Evolutionary conservation across 2,797 vertebrate genomes (phyloP), one percentile per base, ranked within the genome.

Genomic region (Coregonus sp.): DNA sequence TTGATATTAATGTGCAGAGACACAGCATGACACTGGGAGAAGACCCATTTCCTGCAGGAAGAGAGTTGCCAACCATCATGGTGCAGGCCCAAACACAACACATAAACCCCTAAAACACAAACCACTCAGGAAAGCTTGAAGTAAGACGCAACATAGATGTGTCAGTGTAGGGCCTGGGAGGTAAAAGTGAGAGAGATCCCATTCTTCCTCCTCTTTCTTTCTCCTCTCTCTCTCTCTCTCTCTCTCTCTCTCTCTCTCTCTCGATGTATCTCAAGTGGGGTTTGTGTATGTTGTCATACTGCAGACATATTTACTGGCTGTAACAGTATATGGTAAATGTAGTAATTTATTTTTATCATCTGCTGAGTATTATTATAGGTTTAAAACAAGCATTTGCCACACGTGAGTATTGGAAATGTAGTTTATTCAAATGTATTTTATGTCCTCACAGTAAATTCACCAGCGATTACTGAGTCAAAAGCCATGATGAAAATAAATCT

Each of bases 361-460:
- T 16, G n/a, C 29, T 20, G 9, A 61, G 1, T 61, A 4, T 5
- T 81, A 71, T 40, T 82, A 68, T 59, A 81, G 14, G 66, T 72
- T 91, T 89, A 85, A 74, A 84, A 82, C 88, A 75, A 84, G 83
- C 87, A 80, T 50, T 59, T 85, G 31, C 83, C 82, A 81, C 87
- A 86, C 80, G 87, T 82, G 82, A 84, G 83, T 83, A 80, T 86
- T 89, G 80, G 81, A 92, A 91, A 92, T 86, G 83, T 86, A 71
- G 75, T 93, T 93, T 88, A 90, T 93, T 94, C 85, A 89, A 86
- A 84, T 87, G 82, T 81, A 80, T 88, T 86, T 82, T 81, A 54
- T 86, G 86, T 88, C 83, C 86, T 89, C 87, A 90, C 88, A 92
- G 76, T 86, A 85, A 88, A 89, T 89, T 87, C 81, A 88, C 83